These are phyloP conservation scores for Heliconius eleuchia DNA, from an alignment of 1,140 invertebrate species.

Conservation along the genomic window DNA sequence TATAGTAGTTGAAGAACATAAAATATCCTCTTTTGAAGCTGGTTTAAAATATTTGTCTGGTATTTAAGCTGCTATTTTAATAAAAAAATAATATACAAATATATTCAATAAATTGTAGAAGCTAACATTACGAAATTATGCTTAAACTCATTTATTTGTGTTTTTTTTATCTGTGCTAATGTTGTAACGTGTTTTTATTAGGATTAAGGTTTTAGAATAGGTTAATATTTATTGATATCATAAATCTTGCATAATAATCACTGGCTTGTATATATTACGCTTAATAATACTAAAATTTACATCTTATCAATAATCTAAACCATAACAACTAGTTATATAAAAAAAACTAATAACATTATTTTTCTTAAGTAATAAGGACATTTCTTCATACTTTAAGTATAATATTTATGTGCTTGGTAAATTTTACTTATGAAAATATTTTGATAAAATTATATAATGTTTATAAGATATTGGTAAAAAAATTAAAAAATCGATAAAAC, in stretches of 20 bases:
- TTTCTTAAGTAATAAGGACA: not conserved
- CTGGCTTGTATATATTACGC: not conserved
- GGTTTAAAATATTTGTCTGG: too few species aligned
- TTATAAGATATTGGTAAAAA: not conserved
- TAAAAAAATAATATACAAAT: too few species aligned
- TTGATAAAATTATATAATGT: slow-evolving; percentile 2
- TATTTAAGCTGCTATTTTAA: too few species aligned
- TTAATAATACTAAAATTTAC: not conserved
- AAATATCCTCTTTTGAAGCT: too few species aligned
- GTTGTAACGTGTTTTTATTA: not conserved
- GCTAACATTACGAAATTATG: too few species aligned
- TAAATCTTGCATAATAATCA: not conserved
- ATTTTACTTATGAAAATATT: not conserved
- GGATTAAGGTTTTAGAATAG: not conserved
- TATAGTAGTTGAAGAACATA: too few species aligned
- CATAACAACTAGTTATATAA: not conserved
- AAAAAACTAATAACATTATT: not conserved
- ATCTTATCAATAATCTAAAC: not conserved
- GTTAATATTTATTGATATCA: not conserved
- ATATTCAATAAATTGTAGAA: too few species aligned
- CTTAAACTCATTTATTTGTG: too few species aligned
- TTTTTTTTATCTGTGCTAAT: not conserved
- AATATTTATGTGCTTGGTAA: not conserved
- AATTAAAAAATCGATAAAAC: not conserved
- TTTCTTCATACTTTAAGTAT: not conserved